A percentile compares a stretch with the other conserved stretches of the same genome.
Evolutionary conservation across 2,113 vertebrate species (phyloP).

Genomic region (Gobius niger): DNA sequence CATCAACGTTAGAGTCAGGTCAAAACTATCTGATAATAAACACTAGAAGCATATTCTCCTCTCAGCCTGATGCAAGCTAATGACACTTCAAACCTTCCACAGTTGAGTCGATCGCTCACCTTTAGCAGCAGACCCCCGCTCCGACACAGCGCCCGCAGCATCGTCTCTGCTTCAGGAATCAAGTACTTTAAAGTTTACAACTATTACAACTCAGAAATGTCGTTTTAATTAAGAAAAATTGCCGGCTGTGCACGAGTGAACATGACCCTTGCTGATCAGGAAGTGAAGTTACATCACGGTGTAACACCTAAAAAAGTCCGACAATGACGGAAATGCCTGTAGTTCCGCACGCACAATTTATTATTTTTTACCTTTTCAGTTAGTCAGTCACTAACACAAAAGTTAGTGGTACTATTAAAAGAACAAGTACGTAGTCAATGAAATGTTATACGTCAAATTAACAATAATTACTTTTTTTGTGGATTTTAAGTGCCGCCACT

Average conservation of each 20-base stretch:
- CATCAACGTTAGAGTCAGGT: too few species aligned
- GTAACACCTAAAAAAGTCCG: constrained; percentile 32
- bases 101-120: constrained; percentile 44
- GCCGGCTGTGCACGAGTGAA: constrained; percentile 21
- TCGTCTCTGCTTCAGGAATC: constrained; percentile 1
- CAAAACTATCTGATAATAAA: not conserved
- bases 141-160: constrained; percentile 73
- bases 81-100: not conserved
- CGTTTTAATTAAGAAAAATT: not conserved
- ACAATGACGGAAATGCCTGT: fast-evolving
- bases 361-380: not conserved
- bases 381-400: not conserved
- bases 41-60: not conserved
- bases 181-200: not conserved
- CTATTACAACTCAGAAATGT: not conserved
- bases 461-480: not conserved
- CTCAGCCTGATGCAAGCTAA: not conserved
- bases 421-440: not conserved
- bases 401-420: not conserved
- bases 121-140: constrained; percentile 65
- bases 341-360: constrained; percentile 26
- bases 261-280: constrained; percentile 57
- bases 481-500: constrained; percentile 1
- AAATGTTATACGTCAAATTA: not conserved
- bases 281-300: constrained; percentile 68